Evolutionary conservation across 2,113 vertebrate species (phyloP).

Genomic region (Beaufortia kweichowensis): DNA sequence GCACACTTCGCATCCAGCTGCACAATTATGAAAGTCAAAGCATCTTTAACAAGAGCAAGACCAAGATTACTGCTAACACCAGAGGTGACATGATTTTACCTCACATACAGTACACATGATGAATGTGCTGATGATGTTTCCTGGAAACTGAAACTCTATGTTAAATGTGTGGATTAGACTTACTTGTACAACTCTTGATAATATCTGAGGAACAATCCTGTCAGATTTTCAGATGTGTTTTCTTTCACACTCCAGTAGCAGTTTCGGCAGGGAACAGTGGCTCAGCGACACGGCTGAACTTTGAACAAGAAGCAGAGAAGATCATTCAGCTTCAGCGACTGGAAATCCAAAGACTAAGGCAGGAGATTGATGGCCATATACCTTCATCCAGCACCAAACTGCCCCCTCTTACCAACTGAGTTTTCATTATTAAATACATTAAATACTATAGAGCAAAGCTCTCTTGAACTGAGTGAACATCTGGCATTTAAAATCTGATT

Average conservation of each 20-base stretch:
- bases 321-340: constrained; percentile 80
- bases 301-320: constrained; percentile 72
- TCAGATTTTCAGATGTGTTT: neutral
- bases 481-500: too few species aligned
- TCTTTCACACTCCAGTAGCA: neutral
- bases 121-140: neutral
- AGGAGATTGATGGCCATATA: constrained; percentile 69
- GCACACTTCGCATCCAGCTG: constrained; percentile 40
- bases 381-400: constrained; percentile 53
- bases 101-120: neutral
- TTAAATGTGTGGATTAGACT: neutral
- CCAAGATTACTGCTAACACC: constrained; percentile 53
- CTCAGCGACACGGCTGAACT: constrained; percentile 65
- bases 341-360: constrained; percentile 76
- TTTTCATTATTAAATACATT: neutral
- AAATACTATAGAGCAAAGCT: neutral
- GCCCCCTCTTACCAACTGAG: constrained; percentile 55
- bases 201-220: neutral
- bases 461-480: neutral
- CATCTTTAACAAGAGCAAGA: constrained; percentile 53
- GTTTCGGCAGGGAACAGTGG: neutral
- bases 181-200: neutral
- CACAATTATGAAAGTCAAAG: constrained; percentile 55
- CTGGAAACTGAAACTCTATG: neutral
- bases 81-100: constrained; percentile 61